These are phyloP conservation scores for Suricata suricatta DNA, from an alignment of 2,113 vertebrate genomes.

Conservation along the genomic window DNA sequence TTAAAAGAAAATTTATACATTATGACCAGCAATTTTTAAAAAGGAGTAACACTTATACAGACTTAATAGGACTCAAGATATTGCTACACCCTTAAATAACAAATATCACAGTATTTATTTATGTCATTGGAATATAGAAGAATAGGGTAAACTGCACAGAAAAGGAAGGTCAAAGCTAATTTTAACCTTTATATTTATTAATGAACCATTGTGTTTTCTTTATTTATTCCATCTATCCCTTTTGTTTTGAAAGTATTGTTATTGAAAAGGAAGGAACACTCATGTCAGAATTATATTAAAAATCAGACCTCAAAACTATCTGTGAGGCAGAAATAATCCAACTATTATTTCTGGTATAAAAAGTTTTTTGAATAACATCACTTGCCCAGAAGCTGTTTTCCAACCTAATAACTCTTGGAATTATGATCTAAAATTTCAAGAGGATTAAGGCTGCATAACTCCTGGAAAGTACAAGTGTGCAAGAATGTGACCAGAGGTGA, in stretches of 20 bases:
- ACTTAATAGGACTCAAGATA: neutral
- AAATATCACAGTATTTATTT: neutral
- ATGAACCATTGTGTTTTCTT: slow-evolving; percentile 22
- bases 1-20: neutral
- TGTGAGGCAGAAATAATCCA: slow-evolving; percentile 86
- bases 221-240: neutral
- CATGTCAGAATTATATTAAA: slow-evolving; percentile 71
- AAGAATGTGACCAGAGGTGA: slow-evolving; percentile 65
- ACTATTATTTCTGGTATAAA: slow-evolving; percentile 88
- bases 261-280: slow-evolving; percentile 61
- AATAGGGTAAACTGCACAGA: neutral
- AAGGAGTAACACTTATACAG: neutral
- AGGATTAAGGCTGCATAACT: slow-evolving; percentile 77
- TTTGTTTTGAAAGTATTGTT: slow-evolving; percentile 39
- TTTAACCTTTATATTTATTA: slow-evolving; percentile 39
- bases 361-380: slow-evolving; percentile 85
- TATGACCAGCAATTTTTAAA: neutral
- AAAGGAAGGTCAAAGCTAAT: neutral
- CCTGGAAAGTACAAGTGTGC: slow-evolving; percentile 66
- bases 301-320: slow-evolving; percentile 83
- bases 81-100: neutral
- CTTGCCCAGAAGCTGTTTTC: slow-evolving; percentile 88
- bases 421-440: slow-evolving; percentile 85
- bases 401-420: slow-evolving; percentile 86
- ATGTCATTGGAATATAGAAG: neutral